phyloP scores from a whole-genome alignment of 2,797 vertebrate genomes.

The Phoxinus dragarum region DNA sequence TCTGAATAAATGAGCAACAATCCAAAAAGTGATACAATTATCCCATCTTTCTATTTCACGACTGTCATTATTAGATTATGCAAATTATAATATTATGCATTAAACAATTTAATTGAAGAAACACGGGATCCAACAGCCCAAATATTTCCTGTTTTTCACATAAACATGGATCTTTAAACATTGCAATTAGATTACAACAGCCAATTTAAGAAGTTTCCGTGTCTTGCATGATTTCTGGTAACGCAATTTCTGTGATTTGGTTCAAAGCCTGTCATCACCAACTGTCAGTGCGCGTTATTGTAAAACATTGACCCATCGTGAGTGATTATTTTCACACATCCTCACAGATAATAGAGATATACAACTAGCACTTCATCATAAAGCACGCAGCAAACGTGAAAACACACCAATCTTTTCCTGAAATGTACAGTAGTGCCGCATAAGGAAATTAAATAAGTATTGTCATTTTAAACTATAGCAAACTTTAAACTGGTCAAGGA shows the following conservation, averaged over 20 bases:
- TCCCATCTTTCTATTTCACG: not conserved
- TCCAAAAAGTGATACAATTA: not conserved
- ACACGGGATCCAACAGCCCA: not conserved
- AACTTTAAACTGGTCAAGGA: conserved; percentile 3
- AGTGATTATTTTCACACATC: not conserved
- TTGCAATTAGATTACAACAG: conserved; percentile 50
- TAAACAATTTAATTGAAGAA: conserved; percentile 6
- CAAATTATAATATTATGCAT: conserved; percentile 5
- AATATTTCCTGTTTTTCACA: not conserved
- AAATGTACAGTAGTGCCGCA: not conserved
- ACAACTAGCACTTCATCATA: not conserved
- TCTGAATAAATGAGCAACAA: not conserved
- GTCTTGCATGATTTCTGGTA: conserved; percentile 51
- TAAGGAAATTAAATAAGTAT: not conserved
- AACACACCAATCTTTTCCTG: not conserved
- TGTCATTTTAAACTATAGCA: not conserved
- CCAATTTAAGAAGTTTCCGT: conserved; percentile 54
- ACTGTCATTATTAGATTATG: conserved; percentile 5
- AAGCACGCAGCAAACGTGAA: not conserved
- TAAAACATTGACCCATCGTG: conserved; percentile 1
- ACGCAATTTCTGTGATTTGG: conserved; percentile 71
- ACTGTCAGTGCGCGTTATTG: conserved; percentile 66
- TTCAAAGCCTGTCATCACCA: conserved; percentile 64
- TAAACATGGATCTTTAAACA: conserved; percentile 32
- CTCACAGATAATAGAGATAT: not conserved